Evolutionary conservation across 2,797 vertebrate genomes (phyloP), one percentile per base, ranked within the genome.

Genomic region (Amphiprion clarkii): DNA sequence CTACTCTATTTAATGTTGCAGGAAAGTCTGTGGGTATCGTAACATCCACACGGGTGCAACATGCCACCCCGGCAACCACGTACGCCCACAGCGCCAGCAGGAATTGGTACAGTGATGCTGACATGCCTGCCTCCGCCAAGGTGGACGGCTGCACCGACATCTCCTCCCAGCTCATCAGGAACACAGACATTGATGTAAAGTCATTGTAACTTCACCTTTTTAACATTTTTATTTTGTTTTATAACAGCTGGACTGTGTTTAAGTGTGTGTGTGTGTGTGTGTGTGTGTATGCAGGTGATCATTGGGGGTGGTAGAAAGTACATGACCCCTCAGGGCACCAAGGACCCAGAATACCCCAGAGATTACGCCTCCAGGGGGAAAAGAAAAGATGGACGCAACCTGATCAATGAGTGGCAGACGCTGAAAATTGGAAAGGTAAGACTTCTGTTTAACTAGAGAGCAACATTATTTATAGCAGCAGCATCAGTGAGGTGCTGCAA

Each of bases 11-110:
- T 2, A 23, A 7, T 73, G 19, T 71, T 78, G 0, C 16, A 96
- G 95, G 95, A 0, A 96, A 95, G 86, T 95, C 95, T 17, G 95
- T 96, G 0, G 95, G 95, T 17, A 89, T 96, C 3, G 95, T 95
- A 21, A 95, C 95, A 0, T 95, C 95, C 13, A 95, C 95, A 0
- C 89, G 94, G 1, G 94, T 96, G 42, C 95, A 95, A 68, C 95
- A 95, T 0, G 95, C 95, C 42, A 95, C 95, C 1, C 95, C 95
- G 2, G 95, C 95, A 0, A 60, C 91, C 64, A 75, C 72, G 63
- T 96, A 95, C 0, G 95, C 95, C 76, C 95, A 96, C 92, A 94
- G 91, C 1, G 93, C 88, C 90, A 95, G 94, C 90, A 89, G 95
- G 76, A 91, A 78, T 59, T 95, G 95, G 95, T 95, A 95, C 93